Evolutionary conservation across 2,888 invertebrate species (phyloP), one percentile per base, ranked within the genome.

Genomic region (Drosophila lutescens): DNA sequence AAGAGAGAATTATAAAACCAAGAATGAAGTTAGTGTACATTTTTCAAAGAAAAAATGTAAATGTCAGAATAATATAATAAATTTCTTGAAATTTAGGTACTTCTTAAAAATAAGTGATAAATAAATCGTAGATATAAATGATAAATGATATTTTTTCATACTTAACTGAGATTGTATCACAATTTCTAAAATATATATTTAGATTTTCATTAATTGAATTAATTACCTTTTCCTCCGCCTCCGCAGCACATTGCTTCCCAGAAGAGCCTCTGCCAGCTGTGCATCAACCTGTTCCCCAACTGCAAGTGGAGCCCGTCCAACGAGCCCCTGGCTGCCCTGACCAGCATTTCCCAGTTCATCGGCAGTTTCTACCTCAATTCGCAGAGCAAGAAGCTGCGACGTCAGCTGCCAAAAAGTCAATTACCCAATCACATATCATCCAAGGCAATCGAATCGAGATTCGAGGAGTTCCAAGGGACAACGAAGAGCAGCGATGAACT

Each of bases 261-360:
- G 77, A 88, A 86, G 71, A 89, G 91, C 76, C 82, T 91, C 44
- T 86, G 89, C 67, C 88, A 90, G 73, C 70, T 92, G 44, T 90
- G 92, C 72, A 90, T 91, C 17, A 92, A 91, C 76, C 76, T 92
- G 44, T 92, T 92, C 73, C 92, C 92, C 41, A 91, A 91, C 63
- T 90, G 91, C 68, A 86, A 86, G 30, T 92, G 92, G 92, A 87
- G 90, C 49, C 69, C 84, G 17, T 59, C 70, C 4, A 75, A 85
- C 44, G 70, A 67, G n/a, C 58, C 76, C 17, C 67, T 91, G 12
- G 50, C 67, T n/a, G 55, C 75, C 4, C 40, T 80, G 2, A 78
- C 72, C 8, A 78, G 79, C 34, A 77, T 91, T 38, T 73, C 78
- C 7, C 83, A 87, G 26, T 90, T 90, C 58, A 79, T 92, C 20